Base-by-base conservation (phyloP, 1,140 invertebrate genomes). In the Lepidurus arcticus region DNA sequence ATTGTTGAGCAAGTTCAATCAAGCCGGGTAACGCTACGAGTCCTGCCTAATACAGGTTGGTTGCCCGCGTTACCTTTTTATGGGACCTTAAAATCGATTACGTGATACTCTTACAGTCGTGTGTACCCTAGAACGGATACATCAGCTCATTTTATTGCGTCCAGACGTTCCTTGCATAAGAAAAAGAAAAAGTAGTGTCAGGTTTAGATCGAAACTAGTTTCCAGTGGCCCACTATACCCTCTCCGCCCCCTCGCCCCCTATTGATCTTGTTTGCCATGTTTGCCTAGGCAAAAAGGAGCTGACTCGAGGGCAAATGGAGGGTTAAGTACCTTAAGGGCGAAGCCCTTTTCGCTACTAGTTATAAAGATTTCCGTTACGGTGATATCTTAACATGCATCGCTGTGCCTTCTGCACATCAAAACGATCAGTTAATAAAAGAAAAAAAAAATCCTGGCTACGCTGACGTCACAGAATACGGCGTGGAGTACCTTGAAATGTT, bases 221-320 rank as follows among this genome's bases (percentile, higher is more conserved):
- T 34, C 34, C 34, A 34, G 34, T 65, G 0, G 53, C 21, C 16
- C 16, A 21, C 0, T 65, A n/a, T 21, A 65, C 53, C 16, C 16
- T 65, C 53, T 13, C 9, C 53, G 13, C 53, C 53, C 21, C 16
- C 21, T 11, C 53, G 53, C 53, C 21, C 47, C 53, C 13, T 65
- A 65, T 65, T 65, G 53, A 65, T 65, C 53, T 65, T 65, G 53
- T 65, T 65, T n/a, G 53, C 53, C 53, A 65, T 65, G 53, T 65
- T 65, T 65, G 53, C 53, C 53, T 21, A 65, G 53, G 53, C 53
- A 65, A 65, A 65, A 34, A 65, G 16, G 53, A 65, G 9, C 53
- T 65, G 53, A 65, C 53, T 65, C n/a, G 53, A 65, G n/a, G 53
- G 53, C 53, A 65, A 65, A 65, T 65, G 53, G 53, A 65, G 16